Conservation (phyloP, 2,113 vertebrate species). For the Trinectes maculatus region DNA sequence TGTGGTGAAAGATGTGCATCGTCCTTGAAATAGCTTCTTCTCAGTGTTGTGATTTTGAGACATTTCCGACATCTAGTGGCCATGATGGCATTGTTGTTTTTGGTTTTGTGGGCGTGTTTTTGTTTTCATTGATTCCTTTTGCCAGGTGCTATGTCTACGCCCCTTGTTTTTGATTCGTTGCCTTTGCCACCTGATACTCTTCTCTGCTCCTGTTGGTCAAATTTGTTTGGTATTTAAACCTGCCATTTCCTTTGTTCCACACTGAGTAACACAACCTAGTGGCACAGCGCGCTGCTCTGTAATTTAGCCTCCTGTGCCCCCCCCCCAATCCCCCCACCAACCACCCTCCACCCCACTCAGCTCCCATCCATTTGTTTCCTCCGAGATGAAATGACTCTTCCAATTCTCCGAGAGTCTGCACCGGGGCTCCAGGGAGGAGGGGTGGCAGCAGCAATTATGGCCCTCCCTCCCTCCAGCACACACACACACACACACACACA, state of each 20-base stretch:
- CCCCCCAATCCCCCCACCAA: background rate
- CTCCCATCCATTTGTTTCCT: slow-evolving; percentile 74
- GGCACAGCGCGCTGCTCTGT: slow-evolving; percentile 45
- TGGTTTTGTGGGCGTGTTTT: no score
- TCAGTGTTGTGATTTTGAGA: slow-evolving; percentile 54
- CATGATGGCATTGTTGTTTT: no score
- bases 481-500: slow-evolving; percentile 29
- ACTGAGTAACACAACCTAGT: slow-evolving; percentile 30
- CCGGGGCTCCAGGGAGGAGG: slow-evolving; percentile 47
- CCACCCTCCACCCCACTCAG: slow-evolving; percentile 44
- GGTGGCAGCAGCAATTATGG: slow-evolving; percentile 73
- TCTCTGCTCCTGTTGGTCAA: no score
- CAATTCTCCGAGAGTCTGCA: slow-evolving; percentile 72
- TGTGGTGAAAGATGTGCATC: slow-evolving; percentile 27
- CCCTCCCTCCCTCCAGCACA: slow-evolving; percentile 31
- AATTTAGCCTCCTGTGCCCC: slow-evolving; percentile 67
- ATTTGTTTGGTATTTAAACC: no score
- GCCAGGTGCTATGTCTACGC: no score
- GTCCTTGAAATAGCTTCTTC: slow-evolving; percentile 41
- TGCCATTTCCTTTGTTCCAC: no score
- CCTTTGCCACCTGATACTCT: no score
- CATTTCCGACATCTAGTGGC: no score
- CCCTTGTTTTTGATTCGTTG: no score
- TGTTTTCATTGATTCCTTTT: no score
- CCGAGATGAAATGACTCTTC: slow-evolving; percentile 78